These are phyloP conservation scores for Pangasius larnaudii DNA, from an alignment of 2,797 vertebrate species.

Conservation along the genomic window DNA sequence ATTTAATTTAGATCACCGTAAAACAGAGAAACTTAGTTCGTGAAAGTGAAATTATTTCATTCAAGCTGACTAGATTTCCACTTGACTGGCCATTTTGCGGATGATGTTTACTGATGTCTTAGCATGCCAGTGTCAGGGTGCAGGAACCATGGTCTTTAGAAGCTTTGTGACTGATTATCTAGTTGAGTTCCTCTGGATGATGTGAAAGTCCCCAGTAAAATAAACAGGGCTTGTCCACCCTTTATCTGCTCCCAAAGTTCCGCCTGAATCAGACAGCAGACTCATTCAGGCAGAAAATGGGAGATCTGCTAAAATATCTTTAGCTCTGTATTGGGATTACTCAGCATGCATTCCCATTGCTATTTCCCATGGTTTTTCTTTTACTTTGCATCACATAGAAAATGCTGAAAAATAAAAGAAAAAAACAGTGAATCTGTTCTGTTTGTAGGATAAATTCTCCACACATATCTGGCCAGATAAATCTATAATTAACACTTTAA, in stretches of 20 bases:
- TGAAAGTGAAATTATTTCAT: neutral
- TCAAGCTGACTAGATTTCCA: conserved; percentile 53
- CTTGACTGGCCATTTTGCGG: conserved; percentile 63
- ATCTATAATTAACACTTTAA: neutral
- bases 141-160: conserved; percentile 64
- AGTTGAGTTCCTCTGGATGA: conserved; percentile 73
- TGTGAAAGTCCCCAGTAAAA: conserved; percentile 75
- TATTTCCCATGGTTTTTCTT: conserved; percentile 23
- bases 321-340: conserved; percentile 71
- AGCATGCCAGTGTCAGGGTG: conserved; percentile 71
- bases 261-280: conserved; percentile 62
- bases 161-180: conserved; percentile 77
- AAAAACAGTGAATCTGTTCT: neutral
- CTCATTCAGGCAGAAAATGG: conserved; percentile 70
- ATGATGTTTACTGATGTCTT: conserved; percentile 75
- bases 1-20: neutral
- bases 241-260: conserved; percentile 73
- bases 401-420: neutral
- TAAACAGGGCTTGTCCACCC: conserved; percentile 70
- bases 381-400: conserved; percentile 1
- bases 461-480: neutral
- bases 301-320: conserved; percentile 80
- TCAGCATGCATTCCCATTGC: conserved; percentile 66
- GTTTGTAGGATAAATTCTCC: neutral
- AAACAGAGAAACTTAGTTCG: neutral